These are phyloP conservation scores for Trichopoda pennipes DNA, from an alignment of 2,888 invertebrate genomes.

Conservation along the genomic window DNA sequence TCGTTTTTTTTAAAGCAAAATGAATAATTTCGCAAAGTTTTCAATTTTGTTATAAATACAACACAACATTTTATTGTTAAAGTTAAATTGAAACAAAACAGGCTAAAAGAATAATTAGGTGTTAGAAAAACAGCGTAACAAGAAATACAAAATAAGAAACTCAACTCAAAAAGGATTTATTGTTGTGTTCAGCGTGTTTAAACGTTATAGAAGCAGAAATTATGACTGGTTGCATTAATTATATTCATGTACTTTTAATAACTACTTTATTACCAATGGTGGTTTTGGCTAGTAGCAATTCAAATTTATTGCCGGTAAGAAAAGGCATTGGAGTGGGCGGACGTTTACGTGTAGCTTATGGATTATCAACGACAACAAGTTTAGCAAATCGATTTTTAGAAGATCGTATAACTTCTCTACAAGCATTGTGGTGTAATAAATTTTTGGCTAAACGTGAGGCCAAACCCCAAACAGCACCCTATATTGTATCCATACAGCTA, in stretches of 20 bases:
- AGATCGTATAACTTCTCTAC: slow-evolving; percentile 71
- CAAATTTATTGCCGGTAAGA: slow-evolving; percentile 46
- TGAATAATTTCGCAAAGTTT: not conserved
- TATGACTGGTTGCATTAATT: slow-evolving; percentile 74
- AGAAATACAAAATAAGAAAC: slow-evolving; percentile 5
- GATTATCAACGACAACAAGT: slow-evolving; percentile 21
- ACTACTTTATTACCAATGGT: slow-evolving; percentile 76
- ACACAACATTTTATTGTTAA: slow-evolving; percentile 13
- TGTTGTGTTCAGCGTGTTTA: slow-evolving; percentile 62
- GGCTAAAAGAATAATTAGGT: not conserved
- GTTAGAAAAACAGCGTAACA: not conserved
- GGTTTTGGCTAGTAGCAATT: slow-evolving; percentile 71
- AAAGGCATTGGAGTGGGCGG: slow-evolving; percentile 64
- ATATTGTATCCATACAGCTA: slow-evolving; percentile 78
- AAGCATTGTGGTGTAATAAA: slow-evolving; percentile 75
- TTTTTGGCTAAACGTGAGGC: slow-evolving; percentile 78
- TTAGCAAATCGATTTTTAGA: slow-evolving; percentile 72
- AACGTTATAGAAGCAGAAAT: slow-evolving; percentile 70
- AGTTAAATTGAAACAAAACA: slow-evolving; percentile 48
- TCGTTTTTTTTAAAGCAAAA: slow-evolving; percentile 16
- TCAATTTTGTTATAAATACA: slow-evolving; percentile 58
- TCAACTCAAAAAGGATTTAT: slow-evolving; percentile 65
- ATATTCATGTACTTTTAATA: slow-evolving; percentile 73
- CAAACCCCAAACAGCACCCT: slow-evolving; percentile 78
- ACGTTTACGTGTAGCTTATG: slow-evolving; percentile 19